phyloP scores from a whole-genome alignment of 1,140 invertebrate species.

The Solenopsis invicta region DNA sequence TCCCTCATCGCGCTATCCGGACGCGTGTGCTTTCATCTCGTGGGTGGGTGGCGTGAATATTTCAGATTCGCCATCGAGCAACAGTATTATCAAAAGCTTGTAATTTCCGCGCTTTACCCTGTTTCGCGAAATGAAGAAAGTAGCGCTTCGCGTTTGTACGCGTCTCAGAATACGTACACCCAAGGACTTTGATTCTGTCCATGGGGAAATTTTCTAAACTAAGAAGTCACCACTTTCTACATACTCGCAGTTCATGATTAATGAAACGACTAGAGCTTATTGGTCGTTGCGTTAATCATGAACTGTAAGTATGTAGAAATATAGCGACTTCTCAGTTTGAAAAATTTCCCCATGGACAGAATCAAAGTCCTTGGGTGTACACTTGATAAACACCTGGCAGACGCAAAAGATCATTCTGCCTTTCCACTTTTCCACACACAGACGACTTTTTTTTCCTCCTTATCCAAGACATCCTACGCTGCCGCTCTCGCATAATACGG shows the following conservation, averaged over 20 bases:
- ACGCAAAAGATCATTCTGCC: not conserved
- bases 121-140: not conserved
- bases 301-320: too few relatives aligned
- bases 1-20: not conserved
- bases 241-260: too few relatives aligned
- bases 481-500: not conserved
- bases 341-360: too few relatives aligned
- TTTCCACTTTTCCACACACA: not conserved
- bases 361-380: too few relatives aligned
- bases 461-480: not conserved
- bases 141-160: not conserved
- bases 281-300: too few relatives aligned
- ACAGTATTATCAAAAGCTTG: not conserved
- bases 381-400: not conserved
- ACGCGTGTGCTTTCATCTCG: not conserved
- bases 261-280: too few relatives aligned
- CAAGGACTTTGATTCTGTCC: too few relatives aligned
- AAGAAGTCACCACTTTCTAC: too few relatives aligned
- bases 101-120: not conserved
- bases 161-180: not conserved
- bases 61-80: not conserved
- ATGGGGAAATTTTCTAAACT: too few relatives aligned
- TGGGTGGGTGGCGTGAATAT: conserved; percentile 1
- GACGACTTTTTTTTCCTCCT: not conserved
- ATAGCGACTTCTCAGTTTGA: too few relatives aligned